Evolutionary conservation across 2,888 invertebrate species (phyloP), one percentile per base, ranked within the genome.

Genomic region (Uropetala carovei): DNA sequence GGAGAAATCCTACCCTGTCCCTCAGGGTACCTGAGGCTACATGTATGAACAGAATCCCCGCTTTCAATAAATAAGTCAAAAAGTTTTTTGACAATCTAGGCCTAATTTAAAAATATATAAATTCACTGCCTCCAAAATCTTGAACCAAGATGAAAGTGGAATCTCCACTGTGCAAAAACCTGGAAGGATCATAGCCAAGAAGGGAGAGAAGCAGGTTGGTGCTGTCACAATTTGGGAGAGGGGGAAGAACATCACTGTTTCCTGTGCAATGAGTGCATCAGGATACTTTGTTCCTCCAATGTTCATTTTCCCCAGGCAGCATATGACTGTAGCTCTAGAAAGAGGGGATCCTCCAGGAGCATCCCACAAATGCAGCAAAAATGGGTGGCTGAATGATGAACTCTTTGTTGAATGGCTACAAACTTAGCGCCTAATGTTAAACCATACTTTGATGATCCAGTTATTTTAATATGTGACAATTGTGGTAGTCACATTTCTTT

Each of bases 251-350:
- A 94, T 95, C 5, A 95, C 95, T 5, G 92, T 95, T n/a, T 86
- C 95, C 92, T 95, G 95, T 94, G 94, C 94, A 18, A 94, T 95
- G 94, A 95, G 94, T 93, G 94, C 94, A 93, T 94, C 94, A 83
- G 94, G 95, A 16, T 92, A 93, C 14, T 95, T 93, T 93, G 94
- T 95, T 58, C 95, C 95, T 13, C 95, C 95, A 4, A 95, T 95
- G 95, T 95, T 95, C 93, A 95, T 95, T 89, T 95, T 94, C 92
- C 95, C 95, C 0, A 92, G 95, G 30, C 94, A 95, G 93, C 94
- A 95, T 92, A 94, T 95, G 94, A 94, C 94, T 84, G 94, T 94
- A 18, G 93, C 93, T 0, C 94, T 95, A 13, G 94, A 95, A 93
- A 94, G 94, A 92, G 94, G 94, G 94, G 95, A 95, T 22, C 95